These are phyloP conservation scores for Cephus pygmeus DNA, from an alignment of 2,888 invertebrate genomes.

Conservation along the genomic window DNA sequence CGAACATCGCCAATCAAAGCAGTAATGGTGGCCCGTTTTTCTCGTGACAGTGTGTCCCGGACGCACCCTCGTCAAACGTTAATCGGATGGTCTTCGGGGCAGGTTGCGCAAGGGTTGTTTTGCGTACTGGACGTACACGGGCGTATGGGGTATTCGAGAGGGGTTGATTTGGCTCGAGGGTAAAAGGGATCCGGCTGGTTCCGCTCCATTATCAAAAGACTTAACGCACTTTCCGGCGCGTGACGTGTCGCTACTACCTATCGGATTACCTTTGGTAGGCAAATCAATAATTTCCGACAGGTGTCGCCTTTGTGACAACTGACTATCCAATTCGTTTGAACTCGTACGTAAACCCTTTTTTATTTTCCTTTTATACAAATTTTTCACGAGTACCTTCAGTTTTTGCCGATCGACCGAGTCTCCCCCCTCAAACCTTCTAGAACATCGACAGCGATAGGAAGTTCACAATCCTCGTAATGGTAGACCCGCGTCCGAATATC, in stretches of 20 bases:
- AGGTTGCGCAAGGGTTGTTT: neutral
- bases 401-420: neutral
- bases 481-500: conserved; percentile 19
- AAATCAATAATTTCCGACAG: neutral
- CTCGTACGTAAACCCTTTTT: neutral
- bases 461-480: conserved; percentile 14
- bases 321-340: neutral
- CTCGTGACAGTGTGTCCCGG: neutral
- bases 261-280: neutral
- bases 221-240: neutral
- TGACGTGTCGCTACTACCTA: neutral
- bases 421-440: neutral
- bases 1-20: neutral
- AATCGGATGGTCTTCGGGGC: conserved; percentile 6
- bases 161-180: neutral
- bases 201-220: neutral
- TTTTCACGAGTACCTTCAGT: neutral
- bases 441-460: neutral
- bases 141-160: neutral
- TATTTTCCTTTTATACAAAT: no score
- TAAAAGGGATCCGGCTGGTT: neutral
- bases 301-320: neutral
- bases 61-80: conserved; percentile 20
- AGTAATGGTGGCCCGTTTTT: neutral
- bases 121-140: neutral